Evolutionary conservation across 1,140 invertebrate genomes (phyloP), one percentile per base, ranked within the genome.

Genomic region (Drosophila subpulchrella): DNA sequence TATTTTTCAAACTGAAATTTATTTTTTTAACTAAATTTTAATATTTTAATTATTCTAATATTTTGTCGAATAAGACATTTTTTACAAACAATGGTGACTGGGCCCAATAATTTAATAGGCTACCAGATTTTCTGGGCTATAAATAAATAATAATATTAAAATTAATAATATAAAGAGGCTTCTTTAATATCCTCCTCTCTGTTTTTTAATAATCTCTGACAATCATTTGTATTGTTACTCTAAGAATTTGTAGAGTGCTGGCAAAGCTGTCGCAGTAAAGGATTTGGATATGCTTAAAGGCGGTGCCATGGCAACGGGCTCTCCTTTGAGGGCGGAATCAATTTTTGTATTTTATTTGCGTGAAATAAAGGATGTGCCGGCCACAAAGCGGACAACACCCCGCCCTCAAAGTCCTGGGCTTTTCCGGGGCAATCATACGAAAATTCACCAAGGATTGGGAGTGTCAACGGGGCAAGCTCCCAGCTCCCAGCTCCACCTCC

Each of bases 261-360:
- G 15, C 24, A 11, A 34, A 41, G 24, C 27, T 32, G 17, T 10
- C 38, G 10, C 60, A 30, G 32, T 27, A 54, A 20, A 38, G 61
- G 38, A 66, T 68, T 68, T 68, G 36, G 46, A 27, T 51, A 32
- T 41, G 65, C 62, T 68, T 68, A 34, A 30, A 66, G 47, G 47
- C 63, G 34, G 17, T 12, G 41, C 32, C 15, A 30, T 15, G 42
- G 30, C 20, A 15, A 13, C 44, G 12, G 36, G 30, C 60, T 30
- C 20, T 27, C 38, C 65, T 48, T 66, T 71, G 34, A 30, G 51
- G 10, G 11, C 30, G 36, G 53, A 58, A 71, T 71, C 68, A 70
- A 71, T 71, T 71, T 71, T 58, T 71, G 51, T 20, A 71, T 71
- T 71, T 71, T 71, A 71, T 71, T 71, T 71, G 44, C 66, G 44